phyloP scores from a whole-genome alignment of 2,797 vertebrate species.

The Arctocebus calabarensis region DNA sequence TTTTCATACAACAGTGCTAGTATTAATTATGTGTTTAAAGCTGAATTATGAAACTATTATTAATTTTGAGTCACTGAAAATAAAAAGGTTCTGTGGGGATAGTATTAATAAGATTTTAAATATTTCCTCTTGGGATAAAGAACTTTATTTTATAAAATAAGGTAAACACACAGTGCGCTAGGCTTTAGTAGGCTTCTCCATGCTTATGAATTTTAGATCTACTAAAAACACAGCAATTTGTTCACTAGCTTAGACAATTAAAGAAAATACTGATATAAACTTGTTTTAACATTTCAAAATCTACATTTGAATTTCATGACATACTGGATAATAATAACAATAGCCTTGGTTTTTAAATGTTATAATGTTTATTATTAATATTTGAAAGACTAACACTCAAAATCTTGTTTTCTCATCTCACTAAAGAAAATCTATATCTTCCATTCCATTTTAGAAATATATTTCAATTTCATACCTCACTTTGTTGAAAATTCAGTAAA shows the following conservation, averaged over 20 bases:
- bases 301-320: slow-evolving; percentile 34
- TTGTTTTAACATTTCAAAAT: slow-evolving; percentile 53
- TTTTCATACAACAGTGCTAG: not conserved
- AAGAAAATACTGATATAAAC: slow-evolving; percentile 37
- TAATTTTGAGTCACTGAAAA: slow-evolving; percentile 59
- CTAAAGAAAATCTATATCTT: slow-evolving; percentile 46
- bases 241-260: not conserved
- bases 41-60: slow-evolving; percentile 37
- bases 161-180: slow-evolving; percentile 35
- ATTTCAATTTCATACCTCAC: slow-evolving; percentile 15
- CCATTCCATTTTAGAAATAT: not conserved
- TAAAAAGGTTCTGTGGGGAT: not conserved
- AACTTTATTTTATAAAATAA: slow-evolving; percentile 46
- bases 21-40: slow-evolving; percentile 41
- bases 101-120: slow-evolving; percentile 38
- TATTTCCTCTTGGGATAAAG: slow-evolving; percentile 52
- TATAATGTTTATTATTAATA: slow-evolving; percentile 11
- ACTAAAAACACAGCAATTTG: slow-evolving; percentile 13
- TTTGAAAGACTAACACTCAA: slow-evolving; percentile 30
- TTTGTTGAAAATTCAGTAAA: slow-evolving; percentile 62
- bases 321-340: not conserved
- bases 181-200: not conserved
- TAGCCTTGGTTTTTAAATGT: not conserved
- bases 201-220: slow-evolving; percentile 22
- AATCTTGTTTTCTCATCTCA: slow-evolving; percentile 34